Evolutionary conservation across 2,797 vertebrate species (phyloP), one percentile per base, ranked within the genome.

Genomic region (Alcedo quadribrachys): DNA sequence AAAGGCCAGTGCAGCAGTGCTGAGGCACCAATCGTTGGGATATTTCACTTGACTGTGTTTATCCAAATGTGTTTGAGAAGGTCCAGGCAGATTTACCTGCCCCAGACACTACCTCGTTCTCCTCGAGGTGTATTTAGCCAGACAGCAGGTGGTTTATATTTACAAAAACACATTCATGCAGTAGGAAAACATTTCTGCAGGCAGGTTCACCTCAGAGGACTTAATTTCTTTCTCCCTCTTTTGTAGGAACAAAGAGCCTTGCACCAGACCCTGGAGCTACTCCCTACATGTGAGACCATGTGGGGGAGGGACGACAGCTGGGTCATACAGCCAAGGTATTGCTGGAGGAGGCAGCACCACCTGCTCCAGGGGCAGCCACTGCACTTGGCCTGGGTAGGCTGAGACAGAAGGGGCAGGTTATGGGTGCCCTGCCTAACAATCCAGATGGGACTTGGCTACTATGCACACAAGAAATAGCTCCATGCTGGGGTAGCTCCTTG

Each of bases 171-270:
- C 88, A 89, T 69, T 91, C 11, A 75, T 17, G 1, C 4, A 89
- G 53, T 77, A 85, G 75, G 28, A 95, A 93, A 96, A 95, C 90
- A 92, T 95, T 95, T 93, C 51, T 66, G 84, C 81, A 94, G 71
- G 85, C 83, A 90, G 65, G 78, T 85, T 86, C 60, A 91, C 71
- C 57, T 91, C 78, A 28, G 45, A 95, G 79, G 48, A 76, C 46
- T 89, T 76, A 61, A 88, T 94, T 94, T 93, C 37, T 37, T 93
- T 89, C 66, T 87, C 67, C 15, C 12, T 57, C 51, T 75, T 92
- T 76, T 48, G 63, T 27, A 24, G 67, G 55, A 81, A 54, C 48
- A 81, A 66, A 85, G 74, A 87, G 40, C 67, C 53, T 85, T 76
- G 51, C 55, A 82, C 30, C 53, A 85, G 73, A 84, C 30, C n/a